phyloP scores from a whole-genome alignment of 2,888 invertebrate species.

The Volucella bombylans region DNA sequence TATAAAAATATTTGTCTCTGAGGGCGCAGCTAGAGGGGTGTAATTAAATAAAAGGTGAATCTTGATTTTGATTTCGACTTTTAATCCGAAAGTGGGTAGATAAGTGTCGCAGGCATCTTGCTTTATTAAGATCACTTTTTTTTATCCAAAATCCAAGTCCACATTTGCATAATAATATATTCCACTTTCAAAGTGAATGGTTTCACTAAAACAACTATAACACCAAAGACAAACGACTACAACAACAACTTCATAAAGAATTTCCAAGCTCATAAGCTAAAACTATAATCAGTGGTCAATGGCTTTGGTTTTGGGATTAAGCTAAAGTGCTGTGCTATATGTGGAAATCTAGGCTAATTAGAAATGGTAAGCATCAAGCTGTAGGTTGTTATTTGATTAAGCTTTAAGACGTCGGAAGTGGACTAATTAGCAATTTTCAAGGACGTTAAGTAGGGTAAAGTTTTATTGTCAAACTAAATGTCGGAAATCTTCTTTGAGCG shows the following conservation, averaged over 20 bases:
- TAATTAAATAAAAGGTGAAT: conserved; percentile 18
- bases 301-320: conserved; percentile 15
- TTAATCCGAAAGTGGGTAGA: conserved; percentile 11
- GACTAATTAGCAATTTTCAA: no score
- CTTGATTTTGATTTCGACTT: conserved; percentile 3
- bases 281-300: background rate
- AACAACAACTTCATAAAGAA: background rate
- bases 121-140: background rate
- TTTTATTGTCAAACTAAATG: no score
- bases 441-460: no score
- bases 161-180: conserved; percentile 1
- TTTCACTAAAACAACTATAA: no score
- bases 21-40: background rate
- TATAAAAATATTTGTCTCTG: no score
- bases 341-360: no score
- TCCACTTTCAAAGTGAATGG: background rate
- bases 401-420: no score
- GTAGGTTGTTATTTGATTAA: no score
- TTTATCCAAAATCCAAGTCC: background rate
- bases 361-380: no score
- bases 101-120: background rate
- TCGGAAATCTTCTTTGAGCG: no score
- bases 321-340: no score
- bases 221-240: no score
- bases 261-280: background rate